Conservation (phyloP, 2,888 invertebrate genomes). For the Brachypterus glaber region DNA sequence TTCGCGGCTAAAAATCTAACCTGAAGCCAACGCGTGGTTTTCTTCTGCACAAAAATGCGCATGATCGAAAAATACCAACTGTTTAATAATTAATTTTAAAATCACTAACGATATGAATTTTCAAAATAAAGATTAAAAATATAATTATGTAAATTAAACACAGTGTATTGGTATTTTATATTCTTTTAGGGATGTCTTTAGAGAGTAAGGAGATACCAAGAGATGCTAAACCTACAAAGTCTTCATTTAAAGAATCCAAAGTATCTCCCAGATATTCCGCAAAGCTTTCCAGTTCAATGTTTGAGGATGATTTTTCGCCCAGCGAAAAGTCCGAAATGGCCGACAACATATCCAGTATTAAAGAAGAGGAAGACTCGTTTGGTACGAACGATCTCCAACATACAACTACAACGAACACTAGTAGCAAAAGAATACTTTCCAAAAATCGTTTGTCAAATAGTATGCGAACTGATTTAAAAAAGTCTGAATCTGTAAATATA, state of each 20-base stretch:
- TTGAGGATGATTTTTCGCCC: slow-evolving; percentile 52
- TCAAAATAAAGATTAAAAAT: too few relatives aligned
- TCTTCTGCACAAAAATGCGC: too few relatives aligned
- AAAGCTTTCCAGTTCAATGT: slow-evolving; percentile 36
- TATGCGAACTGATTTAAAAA: slow-evolving; percentile 52
- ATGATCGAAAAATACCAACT: too few relatives aligned
- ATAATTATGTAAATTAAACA: too few relatives aligned
- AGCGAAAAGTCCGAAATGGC: slow-evolving; percentile 35
- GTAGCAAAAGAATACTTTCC: slow-evolving; percentile 30
- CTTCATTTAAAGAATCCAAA: slow-evolving; percentile 20
- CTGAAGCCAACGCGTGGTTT: too few relatives aligned
- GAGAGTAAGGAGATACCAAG: too few relatives aligned
- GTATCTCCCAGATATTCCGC: slow-evolving; percentile 23
- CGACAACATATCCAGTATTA: slow-evolving; percentile 34
- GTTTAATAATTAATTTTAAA: too few relatives aligned
- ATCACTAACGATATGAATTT: too few relatives aligned
- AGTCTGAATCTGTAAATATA: slow-evolving; percentile 84
- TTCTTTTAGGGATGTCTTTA: too few relatives aligned
- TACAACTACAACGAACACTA: slow-evolving; percentile 23
- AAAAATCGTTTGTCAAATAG: slow-evolving; percentile 28
- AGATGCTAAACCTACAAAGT: too few relatives aligned
- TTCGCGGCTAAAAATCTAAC: too few relatives aligned
- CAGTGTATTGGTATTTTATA: too few relatives aligned
- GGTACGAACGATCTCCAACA: slow-evolving; percentile 21
- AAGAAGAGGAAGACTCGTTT: slow-evolving; percentile 36